Conservation (phyloP, 30 jellyfish, hydroid and myxozoan genomes). For the Aurelia sp. region DNA sequence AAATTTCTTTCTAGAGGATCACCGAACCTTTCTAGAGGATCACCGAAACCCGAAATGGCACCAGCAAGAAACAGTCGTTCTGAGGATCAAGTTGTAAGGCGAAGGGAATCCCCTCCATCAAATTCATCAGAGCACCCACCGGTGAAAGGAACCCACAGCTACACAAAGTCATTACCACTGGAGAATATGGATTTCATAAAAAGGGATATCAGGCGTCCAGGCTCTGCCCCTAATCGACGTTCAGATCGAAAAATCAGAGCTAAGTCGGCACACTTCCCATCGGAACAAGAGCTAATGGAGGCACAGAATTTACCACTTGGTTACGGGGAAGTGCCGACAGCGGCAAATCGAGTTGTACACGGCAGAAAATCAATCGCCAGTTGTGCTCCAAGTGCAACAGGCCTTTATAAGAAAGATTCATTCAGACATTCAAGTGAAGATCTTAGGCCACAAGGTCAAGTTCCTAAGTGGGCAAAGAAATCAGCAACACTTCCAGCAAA, state of each 20-base stretch:
- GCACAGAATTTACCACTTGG: slow-evolving; percentile 64
- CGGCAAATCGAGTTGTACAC: slow-evolving; percentile 26
- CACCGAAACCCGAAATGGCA: background rate
- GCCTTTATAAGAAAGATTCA: slow-evolving; percentile 36
- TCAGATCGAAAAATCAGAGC: slow-evolving; percentile 49
- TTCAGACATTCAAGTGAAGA: slow-evolving; percentile 92
- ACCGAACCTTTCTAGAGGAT: background rate
- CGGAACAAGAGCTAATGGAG: slow-evolving; percentile 35
- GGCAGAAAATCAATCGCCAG: slow-evolving; percentile 61
- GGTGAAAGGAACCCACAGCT: slow-evolving; percentile 45
- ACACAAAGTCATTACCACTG: slow-evolving; percentile 79
- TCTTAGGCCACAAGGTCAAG: slow-evolving; percentile 49
- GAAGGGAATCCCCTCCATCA: background rate
- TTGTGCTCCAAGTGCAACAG: slow-evolving; percentile 48
- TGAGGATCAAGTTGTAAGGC: background rate
- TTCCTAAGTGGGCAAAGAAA: slow-evolving; percentile 9
- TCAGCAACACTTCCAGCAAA: slow-evolving; percentile 80
- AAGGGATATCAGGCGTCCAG: slow-evolving; percentile 60
- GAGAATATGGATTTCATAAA: slow-evolving; percentile 59
- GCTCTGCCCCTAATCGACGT: slow-evolving; percentile 59
- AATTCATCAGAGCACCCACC: background rate
- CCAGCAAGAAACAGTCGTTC: background rate
- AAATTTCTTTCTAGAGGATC: background rate
- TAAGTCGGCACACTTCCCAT: slow-evolving; percentile 70
- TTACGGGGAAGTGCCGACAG: slow-evolving; percentile 24